Evolutionary conservation across 2,113 vertebrate genomes (phyloP).

Genomic region (Paramisgurnus dabryanus): DNA sequence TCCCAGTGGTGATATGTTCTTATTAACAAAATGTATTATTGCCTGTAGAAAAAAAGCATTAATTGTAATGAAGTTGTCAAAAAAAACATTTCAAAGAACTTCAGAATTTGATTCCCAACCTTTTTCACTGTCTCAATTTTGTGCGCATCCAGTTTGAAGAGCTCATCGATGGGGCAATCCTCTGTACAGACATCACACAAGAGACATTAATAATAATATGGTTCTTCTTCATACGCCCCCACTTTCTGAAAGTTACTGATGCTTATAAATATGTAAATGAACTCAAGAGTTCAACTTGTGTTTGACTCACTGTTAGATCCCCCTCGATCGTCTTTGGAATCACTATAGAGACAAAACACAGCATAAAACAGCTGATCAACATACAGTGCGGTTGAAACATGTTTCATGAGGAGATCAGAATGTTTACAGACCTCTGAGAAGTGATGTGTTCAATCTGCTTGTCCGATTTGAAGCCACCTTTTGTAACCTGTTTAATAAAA

Average conservation of each 20-base stretch:
- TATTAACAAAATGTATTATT: conserved; percentile 86
- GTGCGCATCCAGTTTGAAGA: conserved; percentile 81
- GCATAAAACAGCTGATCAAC: conserved; percentile 1
- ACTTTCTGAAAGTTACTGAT: conserved; percentile 12
- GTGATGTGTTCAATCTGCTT: conserved; percentile 79
- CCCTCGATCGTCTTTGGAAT: conserved; percentile 45
- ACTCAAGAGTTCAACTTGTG: conserved; percentile 5
- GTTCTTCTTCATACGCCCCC: conserved; percentile 15
- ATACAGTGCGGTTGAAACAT: not conserved
- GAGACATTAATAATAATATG: not conserved
- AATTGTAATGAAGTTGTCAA: not conserved
- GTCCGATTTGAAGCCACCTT: conserved; percentile 78
- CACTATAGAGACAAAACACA: conserved; percentile 42
- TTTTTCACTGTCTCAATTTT: conserved; percentile 84
- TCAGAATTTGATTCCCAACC: conserved; percentile 59
- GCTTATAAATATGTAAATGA: conserved; percentile 24
- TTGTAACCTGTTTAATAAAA: conserved; percentile 73
- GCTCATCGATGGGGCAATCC: conserved; percentile 83
- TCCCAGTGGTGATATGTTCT: conserved; percentile 79
- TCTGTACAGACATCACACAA: conserved; percentile 56
- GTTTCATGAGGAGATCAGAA: not conserved
- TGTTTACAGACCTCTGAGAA: conserved; percentile 68
- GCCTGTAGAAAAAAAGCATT: conserved; percentile 69
- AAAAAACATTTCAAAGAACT: not conserved
- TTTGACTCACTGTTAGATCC: conserved; percentile 57